Evolutionary conservation across 1,140 invertebrate genomes (phyloP), one percentile per base, ranked within the genome.

Genomic region (Caenorhabditis tropicalis): DNA sequence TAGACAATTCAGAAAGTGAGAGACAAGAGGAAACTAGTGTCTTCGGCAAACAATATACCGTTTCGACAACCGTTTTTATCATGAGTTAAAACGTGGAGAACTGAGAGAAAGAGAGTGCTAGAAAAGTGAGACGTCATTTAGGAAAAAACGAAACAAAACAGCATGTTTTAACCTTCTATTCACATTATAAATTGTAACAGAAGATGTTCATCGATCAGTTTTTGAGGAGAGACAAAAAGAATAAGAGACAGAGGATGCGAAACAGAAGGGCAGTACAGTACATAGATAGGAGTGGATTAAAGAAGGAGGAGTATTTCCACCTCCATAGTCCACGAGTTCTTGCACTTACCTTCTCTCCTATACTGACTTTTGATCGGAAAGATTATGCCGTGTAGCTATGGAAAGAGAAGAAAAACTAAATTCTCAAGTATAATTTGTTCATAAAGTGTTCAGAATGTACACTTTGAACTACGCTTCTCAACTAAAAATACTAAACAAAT

Each of bases 61-160:
- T 46, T 46, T 19, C n/a, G 65, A 19, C 27, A 10, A 43, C 24
- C 65, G 36, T 46, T 10, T 74, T 74, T 74, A 74, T 74, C 65
- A 74, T 74, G 65, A 74, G 43, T n/a, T 43, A 74, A 74, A 74
- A 33, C 33, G 27, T 31, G 36, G 29, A 74, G 36, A 74, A 43
- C 21, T 39, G 24, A 43, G 29, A 24, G 21, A 74, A 43, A 10
- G 36, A 27, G 36, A 43, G 24, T n/a, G n/a, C 24, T 27, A 24
- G 24, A 9, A 74, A 7, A 43, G n/a, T 43, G 15, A 74, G 15
- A 74, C n/a, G 33, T 74, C 65, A 74, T 27, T 56, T n/a, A n/a
- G 53, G 24, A 65, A 33, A 24, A 65, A 19, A 29, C 21, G 36
- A 19, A 51, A n/a, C 10, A 51, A 19, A n/a, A 58, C 53, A 58